phyloP scores from a whole-genome alignment of 2,888 invertebrate species.

The Caradrina clavipalpis region DNA sequence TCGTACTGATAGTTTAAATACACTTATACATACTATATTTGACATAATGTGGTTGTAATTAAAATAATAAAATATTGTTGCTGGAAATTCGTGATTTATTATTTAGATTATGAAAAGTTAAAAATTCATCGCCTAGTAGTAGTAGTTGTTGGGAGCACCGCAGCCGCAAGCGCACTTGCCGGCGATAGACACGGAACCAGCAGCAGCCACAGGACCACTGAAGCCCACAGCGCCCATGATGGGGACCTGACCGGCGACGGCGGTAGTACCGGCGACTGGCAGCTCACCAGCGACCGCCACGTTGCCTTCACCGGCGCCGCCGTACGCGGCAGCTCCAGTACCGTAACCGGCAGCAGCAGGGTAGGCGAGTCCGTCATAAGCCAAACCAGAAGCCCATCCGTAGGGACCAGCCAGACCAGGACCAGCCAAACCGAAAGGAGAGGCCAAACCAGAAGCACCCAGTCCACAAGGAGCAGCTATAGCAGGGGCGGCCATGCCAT shows the following conservation, averaged over 20 bases:
- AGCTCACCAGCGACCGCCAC: conserved; percentile 59
- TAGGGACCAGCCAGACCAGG: conserved; percentile 11
- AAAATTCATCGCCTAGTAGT: neutral
- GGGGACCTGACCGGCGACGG: conserved; percentile 61
- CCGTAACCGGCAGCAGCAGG: conserved; percentile 12
- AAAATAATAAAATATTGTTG: no score
- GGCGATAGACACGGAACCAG: conserved; percentile 72
- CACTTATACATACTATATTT: no score
- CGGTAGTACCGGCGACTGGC: conserved; percentile 63
- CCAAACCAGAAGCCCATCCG: conserved; percentile 15
- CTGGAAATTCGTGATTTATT: no score
- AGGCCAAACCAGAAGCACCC: no score
- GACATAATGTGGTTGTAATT: no score
- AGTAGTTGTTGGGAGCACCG: conserved; percentile 18
- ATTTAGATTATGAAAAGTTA: no score
- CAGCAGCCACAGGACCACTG: conserved; percentile 72
- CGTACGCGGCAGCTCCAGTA: conserved; percentile 35
- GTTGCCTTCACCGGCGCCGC: conserved; percentile 57
- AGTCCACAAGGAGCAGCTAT: no score
- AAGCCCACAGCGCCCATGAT: conserved; percentile 73
- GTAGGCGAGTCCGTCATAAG: conserved; percentile 23
- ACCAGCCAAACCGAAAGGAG: no score
- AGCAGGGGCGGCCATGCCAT: neutral
- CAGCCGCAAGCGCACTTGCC: conserved; percentile 74
- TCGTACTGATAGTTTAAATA: no score